phyloP scores from a whole-genome alignment of 2,113 vertebrate genomes.

The Cranoglanis bouderius region DNA sequence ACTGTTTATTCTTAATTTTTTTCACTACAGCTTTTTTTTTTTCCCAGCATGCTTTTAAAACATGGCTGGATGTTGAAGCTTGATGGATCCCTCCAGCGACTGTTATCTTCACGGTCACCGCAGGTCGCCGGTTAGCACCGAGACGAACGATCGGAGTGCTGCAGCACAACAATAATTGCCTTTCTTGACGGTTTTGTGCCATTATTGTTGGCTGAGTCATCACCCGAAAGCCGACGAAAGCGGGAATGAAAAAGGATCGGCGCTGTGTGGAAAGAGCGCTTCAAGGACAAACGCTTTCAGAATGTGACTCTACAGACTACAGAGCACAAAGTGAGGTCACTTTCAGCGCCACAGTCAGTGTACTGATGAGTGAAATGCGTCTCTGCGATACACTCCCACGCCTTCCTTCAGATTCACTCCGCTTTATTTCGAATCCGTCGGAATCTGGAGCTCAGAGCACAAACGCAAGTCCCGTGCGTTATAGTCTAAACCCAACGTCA shows the following conservation, averaged over 20 bases:
- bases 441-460: not conserved
- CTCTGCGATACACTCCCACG: not conserved
- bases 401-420: not conserved
- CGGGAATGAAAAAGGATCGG: too few relatives aligned
- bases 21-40: not conserved
- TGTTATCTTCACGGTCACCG: conserved; percentile 16
- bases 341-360: not conserved
- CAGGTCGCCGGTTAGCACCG: conserved; percentile 19
- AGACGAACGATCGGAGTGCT: conserved; percentile 1
- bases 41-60: conserved; percentile 8
- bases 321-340: not conserved
- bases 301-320: not conserved
- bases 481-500: not conserved
- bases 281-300: conserved; percentile 13
- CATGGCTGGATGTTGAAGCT: conserved; percentile 13
- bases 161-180: conserved; percentile 28
- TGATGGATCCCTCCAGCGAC: conserved; percentile 23
- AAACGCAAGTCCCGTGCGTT: not conserved
- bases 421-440: not conserved
- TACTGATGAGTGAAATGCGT: not conserved
- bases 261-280: not conserved
- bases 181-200: conserved; percentile 9
- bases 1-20: not conserved
- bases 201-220: conserved; percentile 6
- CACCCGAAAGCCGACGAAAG: conserved; percentile 15